Evolutionary conservation across 2,113 vertebrate genomes (phyloP).

Genomic region (Amphiprion ocellaris): DNA sequence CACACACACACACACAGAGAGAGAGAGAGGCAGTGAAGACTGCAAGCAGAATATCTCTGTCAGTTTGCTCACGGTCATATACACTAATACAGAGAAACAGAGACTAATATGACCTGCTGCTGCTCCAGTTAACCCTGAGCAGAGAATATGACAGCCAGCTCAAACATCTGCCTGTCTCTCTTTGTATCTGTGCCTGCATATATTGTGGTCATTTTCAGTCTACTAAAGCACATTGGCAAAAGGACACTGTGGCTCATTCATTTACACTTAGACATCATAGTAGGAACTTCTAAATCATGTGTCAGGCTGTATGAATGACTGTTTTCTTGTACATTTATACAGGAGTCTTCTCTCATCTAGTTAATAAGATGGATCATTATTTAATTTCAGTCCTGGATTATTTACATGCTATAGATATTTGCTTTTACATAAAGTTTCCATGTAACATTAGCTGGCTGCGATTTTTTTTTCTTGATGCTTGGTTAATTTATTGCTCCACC

Average conservation of each 20-base stretch:
- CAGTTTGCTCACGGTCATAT: slow-evolving; percentile 25
- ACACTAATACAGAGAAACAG: slow-evolving; percentile 36
- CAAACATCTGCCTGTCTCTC: slow-evolving; percentile 7
- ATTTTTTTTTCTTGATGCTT: too few relatives aligned
- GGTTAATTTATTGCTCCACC: too few relatives aligned
- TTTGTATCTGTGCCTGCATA: neutral
- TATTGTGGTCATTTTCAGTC: neutral
- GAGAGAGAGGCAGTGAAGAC: neutral
- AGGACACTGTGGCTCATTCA: neutral
- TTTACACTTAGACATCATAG: too few relatives aligned
- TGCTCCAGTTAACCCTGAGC: slow-evolving; percentile 45
- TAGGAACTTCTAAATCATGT: too few relatives aligned
- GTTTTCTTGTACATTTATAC: too few relatives aligned
- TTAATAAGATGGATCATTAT: neutral
- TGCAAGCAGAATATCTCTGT: slow-evolving; percentile 36
- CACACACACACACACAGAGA: too few relatives aligned
- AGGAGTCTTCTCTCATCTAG: too few relatives aligned
- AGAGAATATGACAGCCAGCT: slow-evolving; percentile 26
- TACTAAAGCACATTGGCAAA: neutral
- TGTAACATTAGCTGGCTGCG: too few relatives aligned
- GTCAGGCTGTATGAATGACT: too few relatives aligned
- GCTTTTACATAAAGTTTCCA: too few relatives aligned
- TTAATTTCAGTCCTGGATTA: too few relatives aligned
- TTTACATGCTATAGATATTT: too few relatives aligned
- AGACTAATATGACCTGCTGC: slow-evolving; percentile 39